phyloP scores from a whole-genome alignment of 2,113 vertebrate species.

The Prochilodus magdalenae region DNA sequence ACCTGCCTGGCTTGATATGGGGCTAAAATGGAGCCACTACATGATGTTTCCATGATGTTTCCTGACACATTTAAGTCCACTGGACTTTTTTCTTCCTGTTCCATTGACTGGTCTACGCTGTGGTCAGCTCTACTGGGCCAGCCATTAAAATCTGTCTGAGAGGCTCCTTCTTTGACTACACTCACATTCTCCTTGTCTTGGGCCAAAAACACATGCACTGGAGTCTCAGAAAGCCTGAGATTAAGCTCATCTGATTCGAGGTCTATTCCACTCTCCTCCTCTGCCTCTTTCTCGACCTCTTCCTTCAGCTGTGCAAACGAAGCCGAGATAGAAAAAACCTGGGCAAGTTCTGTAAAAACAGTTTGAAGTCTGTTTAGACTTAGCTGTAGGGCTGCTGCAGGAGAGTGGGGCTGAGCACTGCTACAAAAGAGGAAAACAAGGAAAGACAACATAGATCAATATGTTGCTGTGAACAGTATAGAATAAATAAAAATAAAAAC shows the following conservation, averaged over 20 bases:
- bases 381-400: neutral
- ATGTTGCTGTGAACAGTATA: no score
- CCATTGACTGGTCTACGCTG: neutral
- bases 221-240: conserved; percentile 44
- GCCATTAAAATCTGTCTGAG: neutral
- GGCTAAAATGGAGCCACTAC: neutral
- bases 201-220: neutral
- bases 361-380: neutral
- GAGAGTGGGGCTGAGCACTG: neutral
- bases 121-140: neutral
- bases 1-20: neutral
- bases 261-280: neutral
- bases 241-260: neutral
- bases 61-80: neutral
- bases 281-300: conserved; percentile 30
- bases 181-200: neutral
- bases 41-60: neutral
- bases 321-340: neutral
- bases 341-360: neutral
- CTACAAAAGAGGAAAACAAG: neutral
- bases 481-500: no score
- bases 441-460: neutral
- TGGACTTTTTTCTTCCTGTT: neutral
- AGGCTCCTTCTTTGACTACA: conserved; percentile 6
- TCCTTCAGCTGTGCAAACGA: conserved; percentile 33